Evolutionary conservation across 2,797 vertebrate species (phyloP).

Genomic region (Pantherophis alleghaniensis): DNA sequence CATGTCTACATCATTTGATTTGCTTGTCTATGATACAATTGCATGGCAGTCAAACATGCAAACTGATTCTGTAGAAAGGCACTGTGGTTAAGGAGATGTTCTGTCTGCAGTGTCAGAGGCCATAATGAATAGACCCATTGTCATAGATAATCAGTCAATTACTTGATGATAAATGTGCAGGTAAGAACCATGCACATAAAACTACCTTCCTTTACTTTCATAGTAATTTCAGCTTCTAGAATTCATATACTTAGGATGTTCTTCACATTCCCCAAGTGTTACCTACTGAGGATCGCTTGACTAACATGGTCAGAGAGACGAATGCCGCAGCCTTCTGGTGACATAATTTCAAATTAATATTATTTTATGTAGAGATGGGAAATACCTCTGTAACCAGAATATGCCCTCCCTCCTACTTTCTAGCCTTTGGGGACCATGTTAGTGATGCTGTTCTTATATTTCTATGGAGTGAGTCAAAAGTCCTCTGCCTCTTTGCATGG

Average conservation of each 20-base stretch:
- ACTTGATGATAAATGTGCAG: not conserved
- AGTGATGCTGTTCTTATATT: not conserved
- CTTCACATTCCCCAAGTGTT: not conserved
- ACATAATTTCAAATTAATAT: not conserved
- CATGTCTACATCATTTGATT: not conserved
- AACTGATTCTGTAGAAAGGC: not conserved
- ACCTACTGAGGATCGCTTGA: not conserved
- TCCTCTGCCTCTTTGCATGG: not conserved
- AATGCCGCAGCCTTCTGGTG: not conserved
- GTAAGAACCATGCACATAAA: not conserved
- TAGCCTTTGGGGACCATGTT: not conserved
- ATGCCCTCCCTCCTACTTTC: not conserved
- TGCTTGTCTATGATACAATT: not conserved
- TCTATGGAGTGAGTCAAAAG: not conserved
- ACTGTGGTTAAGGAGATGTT: not conserved
- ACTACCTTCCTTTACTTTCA: not conserved
- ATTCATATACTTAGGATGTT: not conserved
- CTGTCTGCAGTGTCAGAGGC: not conserved
- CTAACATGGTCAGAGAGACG: not conserved
- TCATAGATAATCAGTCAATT: not conserved
- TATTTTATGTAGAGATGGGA: not conserved
- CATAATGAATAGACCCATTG: not conserved
- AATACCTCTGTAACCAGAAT: not conserved
- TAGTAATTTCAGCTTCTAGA: not conserved
- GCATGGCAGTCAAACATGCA: not conserved